Base-by-base conservation (phyloP, 2,113 vertebrate species). In the Amblyornis subalaris region DNA sequence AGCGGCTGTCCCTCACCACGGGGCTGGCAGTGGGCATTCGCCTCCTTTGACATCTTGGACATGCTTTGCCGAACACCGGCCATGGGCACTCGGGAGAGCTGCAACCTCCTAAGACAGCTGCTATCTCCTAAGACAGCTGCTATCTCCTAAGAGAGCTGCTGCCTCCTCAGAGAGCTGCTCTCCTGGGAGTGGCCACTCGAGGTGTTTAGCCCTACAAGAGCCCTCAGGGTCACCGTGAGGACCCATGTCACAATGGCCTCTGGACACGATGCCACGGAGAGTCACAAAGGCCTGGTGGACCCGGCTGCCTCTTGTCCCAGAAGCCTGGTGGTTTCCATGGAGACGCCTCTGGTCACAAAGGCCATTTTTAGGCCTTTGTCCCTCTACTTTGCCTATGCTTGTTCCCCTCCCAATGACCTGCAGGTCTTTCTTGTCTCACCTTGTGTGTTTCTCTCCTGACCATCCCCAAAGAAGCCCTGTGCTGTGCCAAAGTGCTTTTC, bases 321-420 rank as follows among this genome's bases (percentile, higher is more conserved):
- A 23, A 44, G 26, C 15, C 42, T 31, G 42, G 20, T 0, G 1
- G 5, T 20, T n/a, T 20, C 50, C 29, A 19, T 19, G 42, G 42
- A 25, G 38, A 4, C 3, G 1, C 25, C 16, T 22, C 50, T 19
- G 12, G 16, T 33, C 51, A 3, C 26, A n/a, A 44, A 14, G 3
- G 5, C 16, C 8, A 3, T 42, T 54, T 14, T 24, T 14, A 54
- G 36, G 15, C 28, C 29, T 42, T 71, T 42, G 6, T 9, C 29
- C 3, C 8, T 25, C 1, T 0, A 2, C 28, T 38, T 38, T 33
- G 35, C 28, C 35, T 65, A 12, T 1, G 2, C 17, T n/a, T 67
- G 4, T 50, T 33, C 45, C n/a, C 36, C n/a, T 69, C 25, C 19
- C n/a, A 12, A 4, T 8, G 7, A 2, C 4, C 2, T 4, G 4